These are phyloP conservation scores for Octodon degus DNA, from an alignment of 2,113 vertebrate species.

Conservation along the genomic window DNA sequence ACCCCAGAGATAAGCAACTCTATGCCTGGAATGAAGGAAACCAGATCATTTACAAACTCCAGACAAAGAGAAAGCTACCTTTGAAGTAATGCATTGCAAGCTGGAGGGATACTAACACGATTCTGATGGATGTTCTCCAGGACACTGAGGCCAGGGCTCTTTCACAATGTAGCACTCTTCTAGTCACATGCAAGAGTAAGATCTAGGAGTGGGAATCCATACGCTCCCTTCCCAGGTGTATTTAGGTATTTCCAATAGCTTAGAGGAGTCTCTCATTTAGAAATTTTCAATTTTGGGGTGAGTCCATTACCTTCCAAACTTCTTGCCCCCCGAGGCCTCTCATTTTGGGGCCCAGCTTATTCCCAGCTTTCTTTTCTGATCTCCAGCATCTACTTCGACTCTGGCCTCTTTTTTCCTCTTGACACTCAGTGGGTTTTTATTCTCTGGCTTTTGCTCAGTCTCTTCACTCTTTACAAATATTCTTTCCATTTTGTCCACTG, in stretches of 20 bases:
- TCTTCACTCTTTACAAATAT: slow-evolving; percentile 37
- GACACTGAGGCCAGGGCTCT: not conserved
- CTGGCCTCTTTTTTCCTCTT: not conserved
- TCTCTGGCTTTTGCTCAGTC: not conserved
- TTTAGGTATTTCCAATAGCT: not conserved
- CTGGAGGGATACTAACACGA: not conserved
- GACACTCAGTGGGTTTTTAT: not conserved
- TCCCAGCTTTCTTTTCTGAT: slow-evolving; percentile 12
- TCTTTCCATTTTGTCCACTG: slow-evolving; percentile 13
- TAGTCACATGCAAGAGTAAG: not conserved
- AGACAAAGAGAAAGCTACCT: slow-evolving; percentile 85
- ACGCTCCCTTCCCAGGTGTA: not conserved
- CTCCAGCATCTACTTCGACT: not conserved
- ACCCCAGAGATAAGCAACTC: slow-evolving; percentile 92
- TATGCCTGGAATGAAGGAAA: slow-evolving; percentile 97
- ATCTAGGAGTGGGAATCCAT: not conserved
- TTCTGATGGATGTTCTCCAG: not conserved
- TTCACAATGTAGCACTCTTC: not conserved
- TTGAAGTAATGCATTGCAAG: not conserved
- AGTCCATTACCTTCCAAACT: not conserved
- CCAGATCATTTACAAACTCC: slow-evolving; percentile 94
- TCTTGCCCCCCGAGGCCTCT: not conserved
- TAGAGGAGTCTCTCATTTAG: not conserved
- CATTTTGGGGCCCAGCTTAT: not conserved
- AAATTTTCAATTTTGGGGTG: not conserved